phyloP scores from a whole-genome alignment of 2,888 invertebrate genomes.

The Ptilodon capucinus region DNA sequence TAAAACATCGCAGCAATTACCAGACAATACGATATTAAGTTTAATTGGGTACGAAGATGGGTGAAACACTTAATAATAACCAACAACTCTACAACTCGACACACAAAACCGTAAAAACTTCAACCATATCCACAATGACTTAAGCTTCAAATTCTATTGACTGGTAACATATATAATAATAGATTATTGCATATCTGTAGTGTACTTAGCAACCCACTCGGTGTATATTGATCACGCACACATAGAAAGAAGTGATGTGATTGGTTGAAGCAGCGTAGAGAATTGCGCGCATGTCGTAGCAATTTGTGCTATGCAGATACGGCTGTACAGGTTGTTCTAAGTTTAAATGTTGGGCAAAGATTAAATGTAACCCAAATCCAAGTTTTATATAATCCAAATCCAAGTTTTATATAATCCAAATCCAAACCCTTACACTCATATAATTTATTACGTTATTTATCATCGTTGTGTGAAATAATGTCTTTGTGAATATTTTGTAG shows the following conservation, averaged over 20 bases:
- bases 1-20: conserved; percentile 30
- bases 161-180: neutral
- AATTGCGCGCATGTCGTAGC: conserved; percentile 43
- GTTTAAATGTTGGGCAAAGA: neutral
- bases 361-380: no score
- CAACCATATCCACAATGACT: neutral
- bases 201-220: conserved; percentile 14
- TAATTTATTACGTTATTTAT: no score
- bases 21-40: conserved; percentile 44
- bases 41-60: conserved; percentile 45
- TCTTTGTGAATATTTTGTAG: no score
- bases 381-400: no score
- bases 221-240: conserved; percentile 33
- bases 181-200: neutral
- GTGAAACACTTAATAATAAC: conserved; percentile 11
- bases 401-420: no score
- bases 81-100: neutral
- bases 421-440: no score
- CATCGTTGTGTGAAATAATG: no score
- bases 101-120: conserved; percentile 27
- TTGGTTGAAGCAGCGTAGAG: conserved; percentile 36
- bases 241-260: conserved; percentile 28
- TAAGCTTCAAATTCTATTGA: neutral
- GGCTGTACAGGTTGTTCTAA: conserved; percentile 43
- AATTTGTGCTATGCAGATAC: conserved; percentile 59